Percentiles rank a stretch among this genome's conserved stretches.
These are phyloP conservation scores for Nyctibius grandis DNA, from an alignment of 2,797 vertebrate genomes.

Conservation along the genomic window DNA sequence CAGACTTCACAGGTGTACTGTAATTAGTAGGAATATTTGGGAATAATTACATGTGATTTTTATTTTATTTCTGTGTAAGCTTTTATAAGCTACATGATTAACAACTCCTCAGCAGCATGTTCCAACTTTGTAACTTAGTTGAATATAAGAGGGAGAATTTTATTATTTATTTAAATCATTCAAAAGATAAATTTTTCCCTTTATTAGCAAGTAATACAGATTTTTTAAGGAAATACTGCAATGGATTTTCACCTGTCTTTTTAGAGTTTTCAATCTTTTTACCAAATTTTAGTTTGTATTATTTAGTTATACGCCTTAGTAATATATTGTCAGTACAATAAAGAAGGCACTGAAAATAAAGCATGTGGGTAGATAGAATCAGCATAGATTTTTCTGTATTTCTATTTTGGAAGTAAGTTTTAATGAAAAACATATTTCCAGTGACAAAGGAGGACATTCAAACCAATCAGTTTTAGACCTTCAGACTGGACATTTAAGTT, in stretches of 20 bases:
- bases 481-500: background rate
- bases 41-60: background rate
- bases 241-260: background rate
- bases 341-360: background rate
- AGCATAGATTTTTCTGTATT: background rate
- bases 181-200: background rate
- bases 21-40: background rate
- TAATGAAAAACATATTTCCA: background rate
- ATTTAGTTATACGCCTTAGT: background rate
- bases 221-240: background rate
- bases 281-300: background rate
- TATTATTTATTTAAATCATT: background rate
- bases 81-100: background rate
- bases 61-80: background rate
- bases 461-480: background rate
- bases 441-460: background rate
- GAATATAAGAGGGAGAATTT: background rate
- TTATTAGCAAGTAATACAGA: background rate
- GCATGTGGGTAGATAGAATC: background rate
- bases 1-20: background rate
- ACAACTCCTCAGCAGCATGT: background rate
- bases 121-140: background rate
- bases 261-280: background rate
- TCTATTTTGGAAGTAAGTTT: background rate
- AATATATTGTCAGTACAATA: background rate